Percentiles rank a stretch among this genome's conserved stretches.
Conservation (phyloP, 2,113 vertebrate species). For the Meleagris gallopavo region DNA sequence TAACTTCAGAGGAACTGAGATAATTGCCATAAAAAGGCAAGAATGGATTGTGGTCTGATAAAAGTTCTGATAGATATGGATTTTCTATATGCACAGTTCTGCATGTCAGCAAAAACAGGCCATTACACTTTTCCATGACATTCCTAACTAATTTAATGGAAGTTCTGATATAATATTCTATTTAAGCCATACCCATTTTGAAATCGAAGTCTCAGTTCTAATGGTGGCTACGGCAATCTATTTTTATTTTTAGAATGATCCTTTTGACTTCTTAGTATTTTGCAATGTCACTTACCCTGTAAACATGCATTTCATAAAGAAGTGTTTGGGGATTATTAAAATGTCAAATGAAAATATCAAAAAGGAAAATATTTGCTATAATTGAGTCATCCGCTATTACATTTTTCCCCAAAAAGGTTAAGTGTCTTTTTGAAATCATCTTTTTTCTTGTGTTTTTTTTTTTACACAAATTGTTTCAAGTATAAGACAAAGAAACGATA, state of each 20-base stretch:
- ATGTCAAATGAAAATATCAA: background rate
- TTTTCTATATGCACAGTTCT: conserved; percentile 45
- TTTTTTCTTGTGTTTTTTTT: background rate
- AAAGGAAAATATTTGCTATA: background rate
- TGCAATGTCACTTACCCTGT: background rate
- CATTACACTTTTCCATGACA: conserved; percentile 42
- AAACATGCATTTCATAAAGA: conserved; percentile 29
- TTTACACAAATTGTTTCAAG: background rate
- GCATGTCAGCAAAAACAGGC: conserved; percentile 29
- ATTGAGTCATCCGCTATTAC: background rate
- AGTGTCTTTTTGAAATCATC: background rate
- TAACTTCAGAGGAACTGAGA: background rate
- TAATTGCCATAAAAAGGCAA: background rate
- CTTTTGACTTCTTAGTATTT: background rate
- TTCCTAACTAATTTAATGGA: conserved; percentile 46
- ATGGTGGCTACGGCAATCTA: background rate
- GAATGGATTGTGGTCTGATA: background rate
- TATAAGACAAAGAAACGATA: background rate
- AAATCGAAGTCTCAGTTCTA: conserved; percentile 33
- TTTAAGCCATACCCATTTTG: conserved; percentile 10
- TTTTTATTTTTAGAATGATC: conserved; percentile 42
- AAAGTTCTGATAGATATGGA: conserved; percentile 30
- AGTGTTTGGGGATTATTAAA: background rate
- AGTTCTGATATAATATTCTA: conserved; percentile 8
- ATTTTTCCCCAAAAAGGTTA: background rate